Conservation (phyloP, 2,113 vertebrate genomes). For the Pollimyrus isidori region DNA sequence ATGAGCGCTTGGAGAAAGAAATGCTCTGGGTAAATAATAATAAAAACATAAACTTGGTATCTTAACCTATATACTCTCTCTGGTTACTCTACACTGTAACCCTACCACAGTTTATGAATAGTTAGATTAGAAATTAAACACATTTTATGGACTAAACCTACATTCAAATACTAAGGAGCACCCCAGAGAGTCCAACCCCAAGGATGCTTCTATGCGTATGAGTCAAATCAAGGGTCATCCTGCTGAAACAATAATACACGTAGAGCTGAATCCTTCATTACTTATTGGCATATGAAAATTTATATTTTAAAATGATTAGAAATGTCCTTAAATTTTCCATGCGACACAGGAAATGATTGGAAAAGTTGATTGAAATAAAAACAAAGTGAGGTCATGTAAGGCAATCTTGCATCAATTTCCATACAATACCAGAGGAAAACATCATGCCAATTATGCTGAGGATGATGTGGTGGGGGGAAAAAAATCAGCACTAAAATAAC, state of each 20-base stretch:
- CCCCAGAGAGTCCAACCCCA: constrained; percentile 24
- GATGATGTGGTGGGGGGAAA: background rate
- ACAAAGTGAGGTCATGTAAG: background rate
- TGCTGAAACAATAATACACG: background rate
- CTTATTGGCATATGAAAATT: background rate
- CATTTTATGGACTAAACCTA: constrained; percentile 5
- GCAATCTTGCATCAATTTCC: background rate
- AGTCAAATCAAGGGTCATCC: background rate
- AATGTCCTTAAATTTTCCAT: background rate
- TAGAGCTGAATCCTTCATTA: background rate
- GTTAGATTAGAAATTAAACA: background rate
- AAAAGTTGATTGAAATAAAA: background rate
- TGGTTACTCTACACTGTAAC: background rate
- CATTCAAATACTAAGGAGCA: background rate
- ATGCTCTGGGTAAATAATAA: background rate
- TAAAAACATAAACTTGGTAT: background rate
- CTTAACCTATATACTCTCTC: background rate
- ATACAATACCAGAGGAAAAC: background rate
- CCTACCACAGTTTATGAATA: background rate
- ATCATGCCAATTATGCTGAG: background rate
- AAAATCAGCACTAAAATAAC: background rate
- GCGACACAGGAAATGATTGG: background rate
- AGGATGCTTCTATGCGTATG: background rate
- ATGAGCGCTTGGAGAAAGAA: background rate
- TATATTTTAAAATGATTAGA: background rate